These are phyloP conservation scores for Manis pentadactyla DNA, from an alignment of 2,797 vertebrate species.

Conservation along the genomic window DNA sequence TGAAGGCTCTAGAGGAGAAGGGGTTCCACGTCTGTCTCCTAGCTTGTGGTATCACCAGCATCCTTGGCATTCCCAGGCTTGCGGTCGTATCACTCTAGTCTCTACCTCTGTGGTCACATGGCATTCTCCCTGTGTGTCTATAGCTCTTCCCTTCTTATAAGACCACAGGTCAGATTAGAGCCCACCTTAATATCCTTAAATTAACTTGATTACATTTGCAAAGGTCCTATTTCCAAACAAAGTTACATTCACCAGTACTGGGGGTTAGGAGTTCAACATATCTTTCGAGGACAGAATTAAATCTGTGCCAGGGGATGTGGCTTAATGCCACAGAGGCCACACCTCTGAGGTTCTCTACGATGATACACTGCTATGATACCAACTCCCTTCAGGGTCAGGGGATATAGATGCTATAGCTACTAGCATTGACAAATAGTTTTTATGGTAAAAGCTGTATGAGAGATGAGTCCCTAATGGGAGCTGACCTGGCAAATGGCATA, in stretches of 20 bases:
- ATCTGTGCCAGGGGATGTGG: not conserved
- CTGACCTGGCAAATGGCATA: not conserved
- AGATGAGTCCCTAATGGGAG: not conserved
- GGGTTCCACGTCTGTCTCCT: not conserved
- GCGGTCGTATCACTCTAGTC: not conserved
- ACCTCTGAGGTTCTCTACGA: not conserved
- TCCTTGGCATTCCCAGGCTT: not conserved
- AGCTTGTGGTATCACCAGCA: not conserved
- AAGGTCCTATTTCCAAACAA: not conserved
- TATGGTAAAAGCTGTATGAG: not conserved
- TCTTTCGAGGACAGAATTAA: not conserved
- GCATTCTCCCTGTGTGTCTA: not conserved
- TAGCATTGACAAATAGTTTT: not conserved
- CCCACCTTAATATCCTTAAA: not conserved
- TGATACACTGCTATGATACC: not conserved
- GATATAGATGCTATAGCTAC: not conserved
- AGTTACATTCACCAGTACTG: not conserved
- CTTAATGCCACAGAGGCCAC: not conserved
- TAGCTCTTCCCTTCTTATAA: not conserved
- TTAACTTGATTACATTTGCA: not conserved
- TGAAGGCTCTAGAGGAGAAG: not conserved
- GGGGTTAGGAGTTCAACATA: not conserved
- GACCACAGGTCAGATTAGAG: not conserved
- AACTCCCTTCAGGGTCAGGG: not conserved
- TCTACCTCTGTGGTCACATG: not conserved